These are phyloP conservation scores for Erannis defoliaria DNA, from an alignment of 2,888 invertebrate species.

Conservation along the genomic window DNA sequence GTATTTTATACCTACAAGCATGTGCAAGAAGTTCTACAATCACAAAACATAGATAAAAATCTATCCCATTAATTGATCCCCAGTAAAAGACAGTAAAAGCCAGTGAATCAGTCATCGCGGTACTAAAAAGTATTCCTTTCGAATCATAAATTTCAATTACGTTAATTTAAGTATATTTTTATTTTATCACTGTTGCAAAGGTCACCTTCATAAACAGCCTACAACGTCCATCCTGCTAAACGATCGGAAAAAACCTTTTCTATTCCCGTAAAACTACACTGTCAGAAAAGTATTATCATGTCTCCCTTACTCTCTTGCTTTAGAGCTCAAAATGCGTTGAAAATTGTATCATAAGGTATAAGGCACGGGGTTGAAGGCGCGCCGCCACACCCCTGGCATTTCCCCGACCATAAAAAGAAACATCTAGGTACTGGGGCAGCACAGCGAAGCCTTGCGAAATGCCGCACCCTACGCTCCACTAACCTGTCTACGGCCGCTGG, in stretches of 20 bases:
- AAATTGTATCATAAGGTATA: slow-evolving; percentile 59
- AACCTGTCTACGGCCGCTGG: slow-evolving; percentile 67
- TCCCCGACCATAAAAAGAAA: slow-evolving; percentile 85
- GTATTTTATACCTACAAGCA: not conserved
- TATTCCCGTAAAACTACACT: slow-evolving; percentile 6
- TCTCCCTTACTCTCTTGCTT: slow-evolving; percentile 6
- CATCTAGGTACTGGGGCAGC: slow-evolving; percentile 76
- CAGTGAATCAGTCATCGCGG: slow-evolving; percentile 3
- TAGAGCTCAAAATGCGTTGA: slow-evolving; percentile 52
- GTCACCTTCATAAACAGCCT: slow-evolving; percentile 32
- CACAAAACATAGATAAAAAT: not conserved
- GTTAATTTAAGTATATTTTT: slow-evolving; percentile 27
- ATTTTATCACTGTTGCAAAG: slow-evolving; percentile 35
- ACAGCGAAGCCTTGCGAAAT: slow-evolving; percentile 74
- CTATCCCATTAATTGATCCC: slow-evolving; percentile 23
- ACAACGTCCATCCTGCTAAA: slow-evolving; percentile 43
- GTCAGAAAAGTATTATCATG: not conserved
- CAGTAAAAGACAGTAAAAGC: not conserved
- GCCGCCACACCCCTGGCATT: slow-evolving; percentile 83
- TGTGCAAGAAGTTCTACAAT: not conserved
- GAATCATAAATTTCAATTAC: slow-evolving; percentile 28
- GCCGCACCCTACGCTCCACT: slow-evolving; percentile 80
- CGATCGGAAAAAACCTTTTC: slow-evolving; percentile 37
- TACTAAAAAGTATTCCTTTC: slow-evolving; percentile 15
- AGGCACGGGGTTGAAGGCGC: slow-evolving; percentile 62